These are phyloP conservation scores for Onychomys arenicola DNA, from an alignment of 2,797 vertebrate species.

Conservation along the genomic window DNA sequence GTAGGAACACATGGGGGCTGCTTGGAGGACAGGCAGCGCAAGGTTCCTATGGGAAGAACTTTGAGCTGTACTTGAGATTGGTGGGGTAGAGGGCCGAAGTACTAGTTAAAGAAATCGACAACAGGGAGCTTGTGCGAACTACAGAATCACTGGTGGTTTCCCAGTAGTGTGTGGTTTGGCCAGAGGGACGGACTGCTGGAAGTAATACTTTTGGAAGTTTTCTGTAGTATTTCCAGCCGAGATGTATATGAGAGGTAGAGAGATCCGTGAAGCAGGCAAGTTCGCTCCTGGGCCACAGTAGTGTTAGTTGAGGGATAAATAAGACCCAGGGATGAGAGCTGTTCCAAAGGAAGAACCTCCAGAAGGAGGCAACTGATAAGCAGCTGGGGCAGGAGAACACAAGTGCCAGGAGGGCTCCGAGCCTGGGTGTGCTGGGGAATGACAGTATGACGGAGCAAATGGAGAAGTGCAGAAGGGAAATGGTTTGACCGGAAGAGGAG, in stretches of 20 bases:
- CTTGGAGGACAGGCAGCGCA: neutral
- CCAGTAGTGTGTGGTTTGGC: neutral
- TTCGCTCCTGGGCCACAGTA: neutral
- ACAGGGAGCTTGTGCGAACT: neutral
- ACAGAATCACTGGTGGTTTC: neutral
- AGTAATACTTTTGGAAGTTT: neutral
- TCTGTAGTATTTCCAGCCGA: neutral
- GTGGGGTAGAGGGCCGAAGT: neutral
- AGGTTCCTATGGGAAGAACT: neutral
- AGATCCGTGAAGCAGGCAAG: neutral
- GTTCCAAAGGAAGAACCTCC: conserved; percentile 5
- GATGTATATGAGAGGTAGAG: neutral
- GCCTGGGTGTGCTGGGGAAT: neutral
- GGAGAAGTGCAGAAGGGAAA: conserved; percentile 78
- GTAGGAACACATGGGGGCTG: neutral
- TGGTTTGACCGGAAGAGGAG: conserved; percentile 61
- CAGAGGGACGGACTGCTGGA: neutral
- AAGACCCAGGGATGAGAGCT: neutral
- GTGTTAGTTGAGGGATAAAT: conserved; percentile 21
- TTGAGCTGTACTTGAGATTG: neutral
- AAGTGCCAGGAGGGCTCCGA: neutral
- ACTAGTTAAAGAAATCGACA: neutral
- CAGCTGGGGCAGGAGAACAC: neutral
- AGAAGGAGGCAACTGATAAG: neutral
- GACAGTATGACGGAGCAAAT: neutral